Evolutionary conservation across 2,113 vertebrate species (phyloP).

Genomic region (Indicator maculatus): DNA sequence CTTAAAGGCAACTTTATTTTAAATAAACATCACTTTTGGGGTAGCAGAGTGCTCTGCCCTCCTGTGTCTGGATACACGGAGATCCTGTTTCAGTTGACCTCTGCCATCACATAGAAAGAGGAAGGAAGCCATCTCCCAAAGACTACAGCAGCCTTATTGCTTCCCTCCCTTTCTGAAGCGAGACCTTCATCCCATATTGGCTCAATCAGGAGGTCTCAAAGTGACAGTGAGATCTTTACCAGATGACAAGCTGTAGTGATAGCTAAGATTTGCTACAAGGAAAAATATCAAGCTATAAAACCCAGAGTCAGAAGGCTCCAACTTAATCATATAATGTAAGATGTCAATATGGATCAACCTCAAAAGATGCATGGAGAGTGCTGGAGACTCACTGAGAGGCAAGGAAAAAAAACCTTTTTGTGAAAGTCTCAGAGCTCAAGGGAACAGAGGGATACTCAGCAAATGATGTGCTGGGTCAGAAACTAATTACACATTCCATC

Average conservation of each 20-base stretch:
- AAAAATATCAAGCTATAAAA: not conserved
- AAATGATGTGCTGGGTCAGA: slow-evolving; percentile 21
- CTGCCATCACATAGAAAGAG: not conserved
- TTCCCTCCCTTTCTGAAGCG: not conserved
- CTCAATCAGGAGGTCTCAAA: not conserved
- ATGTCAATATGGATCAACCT: not conserved
- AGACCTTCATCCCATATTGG: not conserved
- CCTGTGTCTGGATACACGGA: not conserved
- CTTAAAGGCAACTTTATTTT: not conserved
- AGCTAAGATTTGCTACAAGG: not conserved
- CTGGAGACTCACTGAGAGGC: not conserved
- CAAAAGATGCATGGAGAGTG: not conserved
- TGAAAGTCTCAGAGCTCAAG: not conserved
- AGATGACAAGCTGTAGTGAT: not conserved
- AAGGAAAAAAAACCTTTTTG: not conserved
- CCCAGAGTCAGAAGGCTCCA: not conserved
- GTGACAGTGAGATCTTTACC: not conserved
- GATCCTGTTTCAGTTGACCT: not conserved
- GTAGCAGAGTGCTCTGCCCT: not conserved
- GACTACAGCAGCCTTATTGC: not conserved
- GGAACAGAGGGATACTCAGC: not conserved
- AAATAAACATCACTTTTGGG: not conserved
- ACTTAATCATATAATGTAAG: not conserved
- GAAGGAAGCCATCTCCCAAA: not conserved
- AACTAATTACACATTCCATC: slow-evolving; percentile 19